Evolutionary conservation across 2,888 invertebrate genomes (phyloP), one percentile per base, ranked within the genome.

Genomic region (Nephrocerus scutellatus): DNA sequence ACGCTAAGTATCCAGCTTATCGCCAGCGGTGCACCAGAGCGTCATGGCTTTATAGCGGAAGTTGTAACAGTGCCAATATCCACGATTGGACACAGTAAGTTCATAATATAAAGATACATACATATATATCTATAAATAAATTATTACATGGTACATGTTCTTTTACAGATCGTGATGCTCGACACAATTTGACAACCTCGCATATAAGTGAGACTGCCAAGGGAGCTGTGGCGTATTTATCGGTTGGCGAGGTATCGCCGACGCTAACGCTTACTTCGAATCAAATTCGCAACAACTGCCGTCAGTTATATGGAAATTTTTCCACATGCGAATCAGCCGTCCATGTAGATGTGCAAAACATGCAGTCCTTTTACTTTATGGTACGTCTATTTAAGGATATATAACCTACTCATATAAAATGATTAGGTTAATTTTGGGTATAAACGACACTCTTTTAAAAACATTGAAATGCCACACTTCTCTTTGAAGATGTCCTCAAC

Each of bases 11-110:
- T 98, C 1, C 85, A 90, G 57, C 68, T 97, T 14, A 89, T 93
- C 57, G 93, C 95, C 0, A 95, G 93, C 52, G 93, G 96, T 16
- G 96, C 96, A 2, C 89, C 92, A 19, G 82, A 82, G n/a, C 76
- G 77, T 12, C 87, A 93, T 66, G 98, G 98, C 16, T 98, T 98
- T 60, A 86, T 98, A 47, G 98, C 97, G 12, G 97, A 98, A 72
- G 80, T 98, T 34, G 85, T 96, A 1, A 92, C 93, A 0, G 70
- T 96, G 25, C 97, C 98, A 0, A 87, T 91, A 57, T 89, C 91
- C 28, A 85, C 85, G 6, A 84, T 89, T 62, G 88, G 86, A 57
- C 83, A 88, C 55, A 86, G 89, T 89, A 72, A 81, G 84, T 78
- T 47, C 6, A 1, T 18, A 20, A 22, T 10, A 22, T 22, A 22